Percentiles rank a stretch among this genome's conserved stretches.
These are phyloP conservation scores for Bradypus variegatus DNA, from an alignment of 2,797 vertebrate genomes.

Conservation along the genomic window DNA sequence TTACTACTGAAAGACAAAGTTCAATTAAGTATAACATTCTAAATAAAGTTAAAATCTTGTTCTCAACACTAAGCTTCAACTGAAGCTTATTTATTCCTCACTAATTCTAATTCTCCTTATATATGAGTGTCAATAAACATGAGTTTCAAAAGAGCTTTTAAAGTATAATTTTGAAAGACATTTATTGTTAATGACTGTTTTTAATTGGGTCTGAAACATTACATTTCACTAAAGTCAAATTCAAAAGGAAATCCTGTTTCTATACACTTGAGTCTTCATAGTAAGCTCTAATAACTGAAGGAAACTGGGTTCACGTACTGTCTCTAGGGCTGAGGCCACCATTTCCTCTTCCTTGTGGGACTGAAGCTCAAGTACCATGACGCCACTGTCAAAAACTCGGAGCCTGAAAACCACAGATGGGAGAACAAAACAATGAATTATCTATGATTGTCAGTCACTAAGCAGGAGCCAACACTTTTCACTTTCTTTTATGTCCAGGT, in stretches of 20 bases:
- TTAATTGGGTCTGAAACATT: neutral
- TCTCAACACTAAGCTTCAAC: neutral
- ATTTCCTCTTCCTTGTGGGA: slow-evolving; percentile 99
- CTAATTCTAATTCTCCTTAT: neutral
- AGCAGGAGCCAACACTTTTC: neutral
- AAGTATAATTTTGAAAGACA: neutral
- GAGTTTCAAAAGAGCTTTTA: neutral
- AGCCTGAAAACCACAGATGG: slow-evolving; percentile 75
- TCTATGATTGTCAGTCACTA: neutral
- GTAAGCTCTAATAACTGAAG: slow-evolving; percentile 30
- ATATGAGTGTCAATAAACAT: neutral
- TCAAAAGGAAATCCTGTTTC: slow-evolving; percentile 61
- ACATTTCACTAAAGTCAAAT: slow-evolving; percentile 32
- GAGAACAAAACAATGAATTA: neutral
- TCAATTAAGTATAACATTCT: neutral
- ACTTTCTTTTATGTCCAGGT: neutral
- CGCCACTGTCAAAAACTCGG: slow-evolving; percentile 96
- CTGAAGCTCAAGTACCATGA: slow-evolving; percentile 98
- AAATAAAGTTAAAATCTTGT: slow-evolving; percentile 15
- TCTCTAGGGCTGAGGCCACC: slow-evolving; percentile 94
- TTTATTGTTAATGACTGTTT: neutral
- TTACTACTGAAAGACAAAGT: slow-evolving; percentile 7
- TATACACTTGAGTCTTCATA: slow-evolving; percentile 24
- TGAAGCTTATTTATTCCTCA: slow-evolving; percentile 17
- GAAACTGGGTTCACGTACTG: slow-evolving; percentile 74